A percentile compares a stretch with the other conserved stretches of the same genome.
phyloP scores from a whole-genome alignment of 2,888 invertebrate genomes.

The Tuberolachnus salignus region DNA sequence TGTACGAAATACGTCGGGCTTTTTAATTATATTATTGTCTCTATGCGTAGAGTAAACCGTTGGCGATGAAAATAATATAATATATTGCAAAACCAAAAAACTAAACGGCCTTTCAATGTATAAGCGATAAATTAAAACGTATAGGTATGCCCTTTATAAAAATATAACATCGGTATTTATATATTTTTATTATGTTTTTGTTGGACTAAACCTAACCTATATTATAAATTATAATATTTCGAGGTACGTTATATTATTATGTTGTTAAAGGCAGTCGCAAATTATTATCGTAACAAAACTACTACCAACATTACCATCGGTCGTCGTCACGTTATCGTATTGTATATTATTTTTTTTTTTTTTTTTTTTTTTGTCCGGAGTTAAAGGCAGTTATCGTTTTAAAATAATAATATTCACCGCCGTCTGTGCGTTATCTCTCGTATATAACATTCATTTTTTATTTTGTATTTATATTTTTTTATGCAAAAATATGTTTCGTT shows the following conservation, averaged over 20 bases:
- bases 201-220: constrained; percentile 1
- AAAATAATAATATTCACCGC: constrained; percentile 27
- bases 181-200: neutral
- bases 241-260: neutral
- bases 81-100: too few relatives aligned
- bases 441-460: neutral
- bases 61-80: too few relatives aligned
- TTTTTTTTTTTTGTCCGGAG: constrained; percentile 2
- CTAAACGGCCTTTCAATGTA: too few relatives aligned
- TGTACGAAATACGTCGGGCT: too few relatives aligned
- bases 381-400: constrained; percentile 29
- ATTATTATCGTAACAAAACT: constrained; percentile 20
- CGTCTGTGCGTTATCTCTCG: constrained; percentile 13
- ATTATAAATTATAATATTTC: neutral
- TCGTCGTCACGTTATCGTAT: constrained; percentile 26
- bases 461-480: too few relatives aligned
- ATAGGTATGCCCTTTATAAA: too few relatives aligned
- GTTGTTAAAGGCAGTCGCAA: constrained; percentile 12
- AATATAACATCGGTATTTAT: neutral
- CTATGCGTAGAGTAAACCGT: too few relatives aligned
- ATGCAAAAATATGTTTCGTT: neutral
- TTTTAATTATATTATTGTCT: too few relatives aligned
- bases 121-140: too few relatives aligned
- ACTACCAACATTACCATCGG: constrained; percentile 1
- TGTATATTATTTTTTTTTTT: neutral